These are phyloP conservation scores for Myotis vivesi DNA, from an alignment of 2,797 vertebrate species.

Conservation along the genomic window DNA sequence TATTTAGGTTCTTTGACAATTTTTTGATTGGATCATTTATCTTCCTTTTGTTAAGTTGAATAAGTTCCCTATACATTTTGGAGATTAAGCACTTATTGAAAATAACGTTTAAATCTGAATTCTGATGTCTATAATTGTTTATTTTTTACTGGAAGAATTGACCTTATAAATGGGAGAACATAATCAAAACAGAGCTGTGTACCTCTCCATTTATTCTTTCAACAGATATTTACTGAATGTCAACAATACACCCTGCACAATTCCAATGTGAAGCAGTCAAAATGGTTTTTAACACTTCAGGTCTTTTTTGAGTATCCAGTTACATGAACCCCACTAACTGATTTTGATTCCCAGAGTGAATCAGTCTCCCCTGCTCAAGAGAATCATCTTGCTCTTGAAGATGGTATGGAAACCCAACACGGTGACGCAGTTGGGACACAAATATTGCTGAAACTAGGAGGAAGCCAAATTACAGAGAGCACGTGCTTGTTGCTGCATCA, in stretches of 20 bases:
- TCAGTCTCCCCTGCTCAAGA: not conserved
- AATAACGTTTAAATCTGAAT: not conserved
- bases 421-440: rapidly evolving
- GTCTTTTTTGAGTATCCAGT: not conserved
- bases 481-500: not conserved
- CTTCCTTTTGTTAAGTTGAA: too few relatives aligned
- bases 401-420: too few relatives aligned
- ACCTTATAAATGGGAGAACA: not conserved
- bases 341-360: not conserved
- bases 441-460: not conserved
- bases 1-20: too few relatives aligned
- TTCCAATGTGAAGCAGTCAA: not conserved
- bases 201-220: not conserved
- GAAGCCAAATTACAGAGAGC: not conserved
- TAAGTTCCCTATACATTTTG: too few relatives aligned
- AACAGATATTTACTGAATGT: not conserved
- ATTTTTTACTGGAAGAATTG: not conserved
- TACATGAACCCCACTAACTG: not conserved
- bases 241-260: not conserved
- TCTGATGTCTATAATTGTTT: not conserved
- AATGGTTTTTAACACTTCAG: not conserved
- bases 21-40: too few relatives aligned
- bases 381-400: not conserved
- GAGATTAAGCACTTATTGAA: too few relatives aligned
- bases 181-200: not conserved